Percentiles rank a stretch among this genome's conserved stretches.
phyloP scores from a whole-genome alignment of 2,797 vertebrate genomes.

The Aphelocoma californica region DNA sequence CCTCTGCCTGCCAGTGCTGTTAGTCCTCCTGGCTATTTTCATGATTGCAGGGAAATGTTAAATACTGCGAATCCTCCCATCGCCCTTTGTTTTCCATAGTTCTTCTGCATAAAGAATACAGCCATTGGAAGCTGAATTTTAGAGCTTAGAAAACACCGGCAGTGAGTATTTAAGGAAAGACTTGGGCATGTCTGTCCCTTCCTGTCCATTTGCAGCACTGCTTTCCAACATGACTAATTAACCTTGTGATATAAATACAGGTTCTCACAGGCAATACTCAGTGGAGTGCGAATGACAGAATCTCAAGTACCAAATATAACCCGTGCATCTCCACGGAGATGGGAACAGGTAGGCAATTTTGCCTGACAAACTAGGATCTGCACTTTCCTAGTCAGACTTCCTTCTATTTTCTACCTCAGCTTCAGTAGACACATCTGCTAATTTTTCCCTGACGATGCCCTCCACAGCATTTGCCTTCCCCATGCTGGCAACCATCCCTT shows the following conservation, averaged over 20 bases:
- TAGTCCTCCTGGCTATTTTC: background rate
- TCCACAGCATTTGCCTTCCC: background rate
- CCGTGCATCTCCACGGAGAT: background rate
- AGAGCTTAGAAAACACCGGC: background rate
- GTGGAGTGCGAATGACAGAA: background rate
- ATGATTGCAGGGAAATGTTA: background rate
- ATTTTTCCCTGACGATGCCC: background rate
- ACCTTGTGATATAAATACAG: background rate
- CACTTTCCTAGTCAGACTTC: background rate
- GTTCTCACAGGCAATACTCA: background rate
- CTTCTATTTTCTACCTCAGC: background rate
- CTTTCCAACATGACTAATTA: background rate
- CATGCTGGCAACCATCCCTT: background rate
- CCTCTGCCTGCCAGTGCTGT: background rate
- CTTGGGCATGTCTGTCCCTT: background rate
- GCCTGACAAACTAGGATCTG: background rate
- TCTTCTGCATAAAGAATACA: background rate
- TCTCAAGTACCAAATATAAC: constrained; percentile 26
- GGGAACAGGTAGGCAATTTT: constrained; percentile 15
- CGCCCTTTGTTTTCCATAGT: background rate
- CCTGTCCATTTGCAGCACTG: background rate
- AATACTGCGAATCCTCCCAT: background rate
- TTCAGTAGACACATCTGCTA: background rate
- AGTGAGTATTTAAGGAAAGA: background rate
- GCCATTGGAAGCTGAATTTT: background rate